Percentiles rank a stretch among this genome's conserved stretches.
Conservation (phyloP, 2,888 invertebrate genomes). For the Eupithecia tripunctaria region DNA sequence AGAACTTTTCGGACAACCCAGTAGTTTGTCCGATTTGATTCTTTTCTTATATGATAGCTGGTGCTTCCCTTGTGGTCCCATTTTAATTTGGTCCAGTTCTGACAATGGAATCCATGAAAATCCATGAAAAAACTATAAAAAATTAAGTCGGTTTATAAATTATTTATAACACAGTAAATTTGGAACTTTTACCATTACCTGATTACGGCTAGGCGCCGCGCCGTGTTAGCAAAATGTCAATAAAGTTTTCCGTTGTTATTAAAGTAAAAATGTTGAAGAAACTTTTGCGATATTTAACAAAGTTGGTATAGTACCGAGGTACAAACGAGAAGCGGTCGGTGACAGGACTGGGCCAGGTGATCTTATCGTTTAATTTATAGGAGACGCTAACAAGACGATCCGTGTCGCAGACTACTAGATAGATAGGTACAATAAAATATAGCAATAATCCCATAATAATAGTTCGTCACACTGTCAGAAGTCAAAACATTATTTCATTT, state of each 20-base stretch:
- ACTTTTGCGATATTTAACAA: conserved; percentile 4
- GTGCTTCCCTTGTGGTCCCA: too few species aligned
- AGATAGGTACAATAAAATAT: conserved; percentile 51
- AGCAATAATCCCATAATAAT: not conserved
- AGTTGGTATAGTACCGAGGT: not conserved
- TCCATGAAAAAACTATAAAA: too few species aligned
- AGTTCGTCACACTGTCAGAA: not conserved
- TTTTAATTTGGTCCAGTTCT: too few species aligned
- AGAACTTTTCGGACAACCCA: too few species aligned
- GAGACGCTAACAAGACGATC: conserved; percentile 70
- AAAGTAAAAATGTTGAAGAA: not conserved
- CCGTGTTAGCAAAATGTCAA: not conserved
- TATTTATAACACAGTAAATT: not conserved
- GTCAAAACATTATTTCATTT: not conserved
- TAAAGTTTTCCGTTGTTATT: not conserved
- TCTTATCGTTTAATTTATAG: conserved; percentile 74
- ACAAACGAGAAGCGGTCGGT: conserved; percentile 42
- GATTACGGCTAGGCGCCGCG: not conserved
- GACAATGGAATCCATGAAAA: too few species aligned
- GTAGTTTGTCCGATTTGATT: too few species aligned
- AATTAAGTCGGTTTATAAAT: too few species aligned
- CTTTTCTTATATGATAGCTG: too few species aligned
- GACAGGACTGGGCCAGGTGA: conserved; percentile 52
- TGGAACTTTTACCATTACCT: not conserved
- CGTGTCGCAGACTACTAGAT: conserved; percentile 54